Conservation (phyloP, 2,113 vertebrate genomes). For the Hydropotes inermis region DNA sequence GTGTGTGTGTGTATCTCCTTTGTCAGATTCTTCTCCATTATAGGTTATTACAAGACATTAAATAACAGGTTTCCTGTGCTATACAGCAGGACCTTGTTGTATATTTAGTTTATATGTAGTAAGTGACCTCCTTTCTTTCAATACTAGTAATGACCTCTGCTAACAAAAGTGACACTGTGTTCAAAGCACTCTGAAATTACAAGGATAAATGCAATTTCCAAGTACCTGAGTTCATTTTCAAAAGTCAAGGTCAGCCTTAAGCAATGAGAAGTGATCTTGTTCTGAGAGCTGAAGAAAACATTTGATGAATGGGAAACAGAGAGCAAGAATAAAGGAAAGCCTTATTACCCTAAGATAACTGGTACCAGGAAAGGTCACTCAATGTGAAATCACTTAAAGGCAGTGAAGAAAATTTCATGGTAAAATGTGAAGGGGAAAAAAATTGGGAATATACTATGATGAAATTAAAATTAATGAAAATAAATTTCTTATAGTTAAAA, state of each 20-base stretch:
- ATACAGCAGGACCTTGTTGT: neutral
- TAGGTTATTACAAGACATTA: neutral
- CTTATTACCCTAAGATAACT: neutral
- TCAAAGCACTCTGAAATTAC: neutral
- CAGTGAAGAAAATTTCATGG: neutral
- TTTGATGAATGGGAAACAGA: neutral
- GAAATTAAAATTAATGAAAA: conserved; percentile 33
- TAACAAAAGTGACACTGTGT: neutral
- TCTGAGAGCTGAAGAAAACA: neutral
- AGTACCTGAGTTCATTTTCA: neutral
- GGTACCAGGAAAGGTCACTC: neutral
- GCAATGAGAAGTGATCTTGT: neutral
- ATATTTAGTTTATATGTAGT: neutral
- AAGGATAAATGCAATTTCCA: neutral
- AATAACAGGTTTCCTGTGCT: neutral
- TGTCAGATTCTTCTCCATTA: neutral
- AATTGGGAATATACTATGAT: neutral
- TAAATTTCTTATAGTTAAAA: conserved; percentile 8
- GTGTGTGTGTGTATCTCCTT: neutral
- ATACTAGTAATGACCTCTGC: neutral
- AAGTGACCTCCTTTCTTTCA: neutral
- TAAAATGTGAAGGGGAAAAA: neutral
- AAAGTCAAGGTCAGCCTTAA: conserved; percentile 18
- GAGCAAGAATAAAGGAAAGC: neutral
- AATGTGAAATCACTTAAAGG: neutral